Evolutionary conservation across 2,797 vertebrate genomes (phyloP), one percentile per base, ranked within the genome.

Genomic region (Scolopax bukidnonensis): DNA sequence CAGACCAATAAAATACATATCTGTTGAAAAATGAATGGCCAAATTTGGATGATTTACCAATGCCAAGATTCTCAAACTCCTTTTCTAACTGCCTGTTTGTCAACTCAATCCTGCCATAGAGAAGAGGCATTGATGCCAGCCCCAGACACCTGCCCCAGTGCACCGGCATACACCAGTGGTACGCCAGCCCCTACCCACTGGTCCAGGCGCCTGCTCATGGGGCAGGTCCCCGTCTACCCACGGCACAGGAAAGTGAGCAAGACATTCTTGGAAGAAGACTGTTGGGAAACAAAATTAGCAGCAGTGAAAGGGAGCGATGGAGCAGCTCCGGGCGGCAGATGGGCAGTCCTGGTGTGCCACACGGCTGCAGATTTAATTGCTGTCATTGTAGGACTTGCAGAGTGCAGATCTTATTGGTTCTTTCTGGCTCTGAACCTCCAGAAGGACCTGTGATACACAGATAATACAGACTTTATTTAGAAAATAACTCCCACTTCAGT

Each of bases 1-100:
- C 19, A 61, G 60, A 79, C 76, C 27, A 77, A 70, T 87, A 94
- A 84, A 93, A 84, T 13, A 59, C 4, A 0, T 63, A 80, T n/a
- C 79, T 75, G 51, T 40, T 84, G 78, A 84, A 90, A 90, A 85
- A 93, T 10, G 27, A 93, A 94, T 51, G 40, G 33, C 12, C 47
- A 76, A 88, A 94, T 93, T 65, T 84, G 69, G 53, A 56, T 94
- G 80, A 92, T 92, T 93, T 92, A 86, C 47, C 65, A 41, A 45
- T 12, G 23, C 23, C 48, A 63, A 41, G 27, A 63, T 48, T 47
- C 63, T 40, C 77, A 93, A 79, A 63, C 11, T 51, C 11, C 7
- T 50, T 54, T 91, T 89, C 56, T 56, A 88, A 41, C 54, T 67
- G 33, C 51, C 61, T 47, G 41, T 61, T 64, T 86, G 30, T 85